These are phyloP conservation scores for Beaufortia kweichowensis DNA, from an alignment of 2,113 vertebrate genomes.

Conservation along the genomic window DNA sequence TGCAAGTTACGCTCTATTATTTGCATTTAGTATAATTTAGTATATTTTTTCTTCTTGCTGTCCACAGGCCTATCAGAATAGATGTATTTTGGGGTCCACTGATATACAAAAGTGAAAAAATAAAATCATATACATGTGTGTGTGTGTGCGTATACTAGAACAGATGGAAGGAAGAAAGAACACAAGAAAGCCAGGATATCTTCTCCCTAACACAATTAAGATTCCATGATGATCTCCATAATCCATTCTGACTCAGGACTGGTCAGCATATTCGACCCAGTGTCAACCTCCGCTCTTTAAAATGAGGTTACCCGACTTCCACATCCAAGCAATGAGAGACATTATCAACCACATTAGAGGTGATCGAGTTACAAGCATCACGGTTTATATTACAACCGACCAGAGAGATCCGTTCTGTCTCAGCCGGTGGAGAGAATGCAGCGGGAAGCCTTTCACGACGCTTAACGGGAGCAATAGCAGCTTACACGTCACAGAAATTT, in stretches of 20 bases:
- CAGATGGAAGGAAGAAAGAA: constrained; percentile 52
- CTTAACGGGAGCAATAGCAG: constrained; percentile 35
- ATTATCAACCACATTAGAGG: constrained; percentile 3
- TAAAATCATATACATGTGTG: constrained; percentile 9
- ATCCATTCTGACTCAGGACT: constrained; percentile 56
- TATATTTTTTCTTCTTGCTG: no score
- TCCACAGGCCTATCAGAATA: no score
- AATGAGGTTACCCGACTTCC: constrained; percentile 46
- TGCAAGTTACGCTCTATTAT: neutral
- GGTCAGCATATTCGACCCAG: constrained; percentile 51
- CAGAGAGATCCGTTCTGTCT: neutral
- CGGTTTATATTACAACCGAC: constrained; percentile 8
- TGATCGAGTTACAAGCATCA: constrained; percentile 3
- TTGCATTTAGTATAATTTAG: neutral
- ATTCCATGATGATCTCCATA: constrained; percentile 58
- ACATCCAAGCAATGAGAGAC: constrained; percentile 25
- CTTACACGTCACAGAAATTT: constrained; percentile 46
- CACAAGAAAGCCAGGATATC: constrained; percentile 18
- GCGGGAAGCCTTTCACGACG: constrained; percentile 13
- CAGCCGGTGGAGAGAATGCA: neutral
- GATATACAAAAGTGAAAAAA: neutral
- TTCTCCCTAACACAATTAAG: constrained; percentile 59
- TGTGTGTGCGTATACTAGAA: neutral
- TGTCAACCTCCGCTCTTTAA: constrained; percentile 31
- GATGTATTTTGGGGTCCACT: neutral